Conservation (phyloP, 2,113 vertebrate species). For the Carassius auratus region DNA sequence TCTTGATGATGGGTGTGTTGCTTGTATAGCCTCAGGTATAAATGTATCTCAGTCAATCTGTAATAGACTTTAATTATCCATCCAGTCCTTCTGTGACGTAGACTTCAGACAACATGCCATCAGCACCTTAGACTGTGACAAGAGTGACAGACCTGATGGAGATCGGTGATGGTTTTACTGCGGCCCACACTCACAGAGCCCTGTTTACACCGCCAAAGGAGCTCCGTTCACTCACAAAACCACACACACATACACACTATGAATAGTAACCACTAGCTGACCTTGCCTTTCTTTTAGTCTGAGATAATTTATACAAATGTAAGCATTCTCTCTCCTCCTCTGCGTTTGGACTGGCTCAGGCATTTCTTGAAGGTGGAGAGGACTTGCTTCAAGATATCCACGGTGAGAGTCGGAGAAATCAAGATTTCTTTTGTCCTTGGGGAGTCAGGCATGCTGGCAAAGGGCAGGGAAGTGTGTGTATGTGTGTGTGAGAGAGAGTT, state of each 20-base stretch:
- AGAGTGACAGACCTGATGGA: constrained; percentile 46
- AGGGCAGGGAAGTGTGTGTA: constrained; percentile 27
- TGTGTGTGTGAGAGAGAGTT: background rate
- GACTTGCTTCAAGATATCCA: constrained; percentile 55
- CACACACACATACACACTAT: constrained; percentile 19
- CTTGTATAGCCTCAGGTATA: constrained; percentile 17
- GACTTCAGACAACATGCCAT: background rate
- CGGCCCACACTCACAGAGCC: background rate
- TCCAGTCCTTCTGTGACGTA: constrained; percentile 12
- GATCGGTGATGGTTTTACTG: constrained; percentile 43
- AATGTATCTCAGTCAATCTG: too few relatives aligned
- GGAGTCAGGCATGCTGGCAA: constrained; percentile 22
- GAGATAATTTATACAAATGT: constrained; percentile 76
- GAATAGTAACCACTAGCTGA: constrained; percentile 61
- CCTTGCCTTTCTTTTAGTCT: constrained; percentile 63
- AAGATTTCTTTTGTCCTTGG: constrained; percentile 45
- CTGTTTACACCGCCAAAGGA: background rate
- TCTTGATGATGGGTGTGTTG: background rate
- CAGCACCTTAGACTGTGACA: constrained; percentile 32
- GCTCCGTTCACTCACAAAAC: background rate
- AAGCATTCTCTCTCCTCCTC: constrained; percentile 60
- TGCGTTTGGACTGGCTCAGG: constrained; percentile 59
- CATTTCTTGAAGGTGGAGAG: constrained; percentile 53
- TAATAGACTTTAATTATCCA: constrained; percentile 34
- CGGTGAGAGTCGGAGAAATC: constrained; percentile 19